A percentile compares a stretch with the other conserved stretches of the same genome.
Evolutionary conservation across 2,888 invertebrate species (phyloP).

Genomic region (Meiosimyza platycephala): DNA sequence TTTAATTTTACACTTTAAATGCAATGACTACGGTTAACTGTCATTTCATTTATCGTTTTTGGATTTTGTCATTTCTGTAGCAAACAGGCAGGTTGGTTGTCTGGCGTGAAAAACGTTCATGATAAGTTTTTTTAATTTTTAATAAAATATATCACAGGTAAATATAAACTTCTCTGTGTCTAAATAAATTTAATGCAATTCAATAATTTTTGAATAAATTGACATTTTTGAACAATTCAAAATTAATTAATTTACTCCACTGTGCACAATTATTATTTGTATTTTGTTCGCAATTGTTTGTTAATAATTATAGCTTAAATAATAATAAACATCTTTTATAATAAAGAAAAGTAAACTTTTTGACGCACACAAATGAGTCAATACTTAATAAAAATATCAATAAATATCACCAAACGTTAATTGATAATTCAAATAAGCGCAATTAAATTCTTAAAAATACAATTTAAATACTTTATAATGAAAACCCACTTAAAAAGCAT

Average conservation of each 20-base stretch:
- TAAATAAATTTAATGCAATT: too few species aligned
- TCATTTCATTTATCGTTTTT: too few species aligned
- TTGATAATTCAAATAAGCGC: slow-evolving; percentile 33
- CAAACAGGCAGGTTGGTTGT: too few species aligned
- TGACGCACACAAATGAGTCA: slow-evolving; percentile 12
- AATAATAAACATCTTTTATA: slow-evolving; percentile 1
- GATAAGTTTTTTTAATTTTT: too few species aligned
- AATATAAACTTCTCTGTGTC: too few species aligned
- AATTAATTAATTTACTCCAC: not conserved
- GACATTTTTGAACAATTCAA: not conserved
- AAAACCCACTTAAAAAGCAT: slow-evolving; percentile 29
- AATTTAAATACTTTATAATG: slow-evolving; percentile 28
- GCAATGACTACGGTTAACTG: too few species aligned
- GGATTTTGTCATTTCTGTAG: too few species aligned
- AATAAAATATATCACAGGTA: too few species aligned
- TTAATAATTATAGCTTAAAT: slow-evolving; percentile 9
- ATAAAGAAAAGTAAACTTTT: too few species aligned
- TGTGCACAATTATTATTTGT: not conserved
- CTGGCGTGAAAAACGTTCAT: too few species aligned
- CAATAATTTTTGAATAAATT: not conserved
- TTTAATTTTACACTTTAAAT: too few species aligned
- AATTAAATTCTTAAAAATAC: slow-evolving; percentile 34
- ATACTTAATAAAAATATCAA: slow-evolving; percentile 14
- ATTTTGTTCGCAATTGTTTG: not conserved
- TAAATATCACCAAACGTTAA: slow-evolving; percentile 27